Percentiles rank a stretch among this genome's conserved stretches.
These are phyloP conservation scores for Pseudanteris insignis DNA, from an alignment of 2,888 invertebrate species.

Conservation along the genomic window DNA sequence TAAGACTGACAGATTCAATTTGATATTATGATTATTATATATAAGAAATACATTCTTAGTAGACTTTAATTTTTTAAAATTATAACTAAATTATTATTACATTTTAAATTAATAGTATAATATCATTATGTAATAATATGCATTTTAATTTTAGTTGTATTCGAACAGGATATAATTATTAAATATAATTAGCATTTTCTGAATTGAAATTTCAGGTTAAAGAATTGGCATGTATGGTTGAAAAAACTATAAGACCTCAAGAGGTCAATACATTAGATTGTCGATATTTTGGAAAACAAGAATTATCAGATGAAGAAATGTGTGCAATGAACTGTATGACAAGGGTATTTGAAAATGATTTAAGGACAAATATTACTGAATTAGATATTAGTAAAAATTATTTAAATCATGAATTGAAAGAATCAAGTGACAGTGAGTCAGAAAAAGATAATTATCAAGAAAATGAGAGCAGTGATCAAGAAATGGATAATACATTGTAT, in stretches of 20 bases:
- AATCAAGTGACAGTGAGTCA: conserved; percentile 38
- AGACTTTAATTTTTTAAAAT: conserved; percentile 1
- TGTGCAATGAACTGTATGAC: conserved; percentile 23
- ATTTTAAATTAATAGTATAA: conserved; percentile 1
- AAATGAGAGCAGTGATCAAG: conserved; percentile 36
- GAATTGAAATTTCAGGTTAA: too few species aligned
- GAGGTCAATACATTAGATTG: conserved; percentile 7
- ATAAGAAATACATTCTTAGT: too few species aligned
- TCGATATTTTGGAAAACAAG: conserved; percentile 24
- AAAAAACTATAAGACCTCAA: conserved; percentile 52
- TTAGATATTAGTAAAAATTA: conserved; percentile 29
- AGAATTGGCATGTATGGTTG: conserved; percentile 57
- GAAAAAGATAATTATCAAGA: conserved; percentile 37
- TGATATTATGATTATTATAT: too few species aligned
- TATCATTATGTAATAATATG: too few species aligned
- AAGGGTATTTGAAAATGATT: conserved; percentile 18
- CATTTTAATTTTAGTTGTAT: too few species aligned
- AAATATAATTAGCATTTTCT: not conserved
- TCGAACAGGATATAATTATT: too few species aligned
- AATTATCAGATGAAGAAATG: conserved; percentile 24
- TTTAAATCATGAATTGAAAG: conserved; percentile 24
- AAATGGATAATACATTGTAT: conserved; percentile 47
- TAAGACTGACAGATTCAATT: too few species aligned
- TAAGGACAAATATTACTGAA: conserved; percentile 14
- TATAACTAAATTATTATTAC: not conserved